Conservation (phyloP, 2,797 vertebrate species). For the Nyctalus aviator region DNA sequence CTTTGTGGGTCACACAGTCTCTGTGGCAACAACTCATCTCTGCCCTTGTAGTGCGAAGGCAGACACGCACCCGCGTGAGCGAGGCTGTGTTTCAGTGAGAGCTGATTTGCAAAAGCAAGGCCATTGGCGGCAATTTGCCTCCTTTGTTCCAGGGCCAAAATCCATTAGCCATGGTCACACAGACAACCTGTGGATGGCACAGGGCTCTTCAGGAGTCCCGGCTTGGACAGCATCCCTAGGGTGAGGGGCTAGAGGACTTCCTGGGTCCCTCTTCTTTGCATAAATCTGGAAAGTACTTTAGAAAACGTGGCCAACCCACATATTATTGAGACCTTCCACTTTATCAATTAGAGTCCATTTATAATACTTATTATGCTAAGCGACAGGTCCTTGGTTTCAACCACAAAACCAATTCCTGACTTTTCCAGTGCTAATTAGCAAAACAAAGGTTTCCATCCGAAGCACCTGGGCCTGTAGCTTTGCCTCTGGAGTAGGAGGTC, state of each 20-base stretch:
- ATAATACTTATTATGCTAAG: not conserved
- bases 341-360: not conserved
- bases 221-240: not conserved
- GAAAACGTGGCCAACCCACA: not conserved
- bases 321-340: not conserved
- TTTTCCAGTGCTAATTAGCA: not conserved
- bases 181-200: not conserved
- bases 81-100: not conserved
- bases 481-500: not conserved
- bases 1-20: not conserved
- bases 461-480: not conserved
- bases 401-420: not conserved
- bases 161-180: not conserved
- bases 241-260: not conserved
- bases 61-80: not conserved
- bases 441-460: not conserved
- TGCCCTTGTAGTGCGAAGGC: not conserved
- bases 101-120: not conserved
- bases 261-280: not conserved
- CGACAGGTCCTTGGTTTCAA: not conserved
- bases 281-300: not conserved
- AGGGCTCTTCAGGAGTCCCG: not conserved
- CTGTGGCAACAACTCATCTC: not conserved
- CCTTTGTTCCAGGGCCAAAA: not conserved
- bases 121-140: not conserved